phyloP scores from a whole-genome alignment of 2,113 vertebrate genomes.

The Oriolus oriolus region DNA sequence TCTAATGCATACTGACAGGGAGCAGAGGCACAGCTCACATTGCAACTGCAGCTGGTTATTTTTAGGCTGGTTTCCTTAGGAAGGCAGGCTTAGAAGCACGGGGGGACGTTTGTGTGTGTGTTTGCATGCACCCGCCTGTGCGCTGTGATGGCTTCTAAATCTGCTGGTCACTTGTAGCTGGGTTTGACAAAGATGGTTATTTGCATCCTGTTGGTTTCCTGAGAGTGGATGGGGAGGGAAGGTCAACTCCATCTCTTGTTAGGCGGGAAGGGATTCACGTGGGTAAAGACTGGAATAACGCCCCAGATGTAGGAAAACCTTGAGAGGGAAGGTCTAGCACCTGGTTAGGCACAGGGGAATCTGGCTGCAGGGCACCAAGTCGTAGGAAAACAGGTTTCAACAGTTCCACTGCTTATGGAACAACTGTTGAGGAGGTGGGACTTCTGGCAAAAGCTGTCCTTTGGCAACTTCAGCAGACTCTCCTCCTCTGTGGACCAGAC shows the following conservation, averaged over 20 bases:
- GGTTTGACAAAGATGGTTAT: background rate
- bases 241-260: background rate
- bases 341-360: background rate
- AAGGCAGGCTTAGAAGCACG: background rate
- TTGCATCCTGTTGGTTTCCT: background rate
- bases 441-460: conserved; percentile 17
- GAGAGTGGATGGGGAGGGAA: background rate
- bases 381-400: background rate
- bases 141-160: background rate
- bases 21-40: background rate
- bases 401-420: conserved; percentile 12
- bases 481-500: background rate
- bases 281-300: background rate
- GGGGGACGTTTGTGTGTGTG: background rate
- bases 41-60: background rate
- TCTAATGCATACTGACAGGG: background rate
- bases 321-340: background rate
- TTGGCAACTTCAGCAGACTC: background rate
- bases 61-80: background rate
- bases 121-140: background rate
- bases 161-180: background rate
- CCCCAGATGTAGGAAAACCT: background rate
- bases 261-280: background rate
- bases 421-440: conserved; percentile 27
- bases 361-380: background rate